Percentiles rank a stretch among this genome's conserved stretches.
phyloP scores from a whole-genome alignment of 2,888 invertebrate genomes.

The Brachycybe producta region DNA sequence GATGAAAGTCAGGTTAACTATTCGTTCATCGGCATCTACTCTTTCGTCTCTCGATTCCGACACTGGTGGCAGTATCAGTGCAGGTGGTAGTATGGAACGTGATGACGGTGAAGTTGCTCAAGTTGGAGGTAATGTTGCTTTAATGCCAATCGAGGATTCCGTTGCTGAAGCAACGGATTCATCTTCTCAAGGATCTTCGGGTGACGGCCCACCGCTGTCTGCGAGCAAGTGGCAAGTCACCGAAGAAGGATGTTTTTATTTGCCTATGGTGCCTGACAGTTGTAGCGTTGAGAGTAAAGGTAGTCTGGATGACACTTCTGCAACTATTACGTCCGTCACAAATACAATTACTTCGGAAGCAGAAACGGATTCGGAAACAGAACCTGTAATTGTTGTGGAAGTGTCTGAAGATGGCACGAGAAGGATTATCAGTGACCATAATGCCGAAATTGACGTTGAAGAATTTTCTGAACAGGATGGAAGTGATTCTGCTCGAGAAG shows the following conservation, averaged over 20 bases:
- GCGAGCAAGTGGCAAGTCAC: conserved; percentile 13
- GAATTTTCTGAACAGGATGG: not conserved
- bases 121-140: not conserved
- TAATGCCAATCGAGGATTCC: not conserved
- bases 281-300: no score
- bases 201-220: not conserved
- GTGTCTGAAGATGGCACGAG: conserved; percentile 8
- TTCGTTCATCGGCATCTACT: conserved; percentile 11
- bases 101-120: not conserved
- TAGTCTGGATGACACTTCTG: conserved; percentile 5
- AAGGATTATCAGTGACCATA: not conserved
- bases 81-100: conserved; percentile 1
- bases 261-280: not conserved
- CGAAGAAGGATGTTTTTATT: conserved; percentile 14
- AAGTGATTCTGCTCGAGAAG: not conserved
- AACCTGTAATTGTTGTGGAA: conserved; percentile 5
- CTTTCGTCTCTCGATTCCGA: conserved; percentile 14
- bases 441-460: not conserved
- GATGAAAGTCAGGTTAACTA: not conserved
- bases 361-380: conserved; percentile 1
- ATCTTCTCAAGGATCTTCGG: conserved; percentile 3
- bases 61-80: not conserved
- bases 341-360: not conserved
- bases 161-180: conserved; percentile 1
- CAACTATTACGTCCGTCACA: not conserved